phyloP scores from a whole-genome alignment of 2,113 vertebrate species.

The Microcebus murinus region DNA sequence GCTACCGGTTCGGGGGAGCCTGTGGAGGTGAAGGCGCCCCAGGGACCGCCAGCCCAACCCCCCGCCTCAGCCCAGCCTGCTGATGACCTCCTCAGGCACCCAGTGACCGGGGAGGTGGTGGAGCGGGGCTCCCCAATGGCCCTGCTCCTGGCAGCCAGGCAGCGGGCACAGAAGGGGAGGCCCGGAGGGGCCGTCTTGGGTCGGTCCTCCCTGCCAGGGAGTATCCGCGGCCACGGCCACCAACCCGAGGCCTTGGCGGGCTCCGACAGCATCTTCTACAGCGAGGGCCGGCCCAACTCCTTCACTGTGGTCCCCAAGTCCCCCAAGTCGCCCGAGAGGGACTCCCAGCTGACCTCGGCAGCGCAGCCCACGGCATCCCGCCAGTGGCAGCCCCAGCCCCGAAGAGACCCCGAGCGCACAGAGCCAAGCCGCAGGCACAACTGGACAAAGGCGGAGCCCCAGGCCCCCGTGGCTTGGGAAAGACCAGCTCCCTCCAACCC shows the following conservation, averaged over 20 bases:
- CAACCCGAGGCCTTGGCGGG: neutral
- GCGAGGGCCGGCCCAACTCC: slow-evolving; percentile 84
- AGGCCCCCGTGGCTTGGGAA: neutral
- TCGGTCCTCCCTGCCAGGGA: slow-evolving; percentile 68
- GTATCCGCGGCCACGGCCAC: slow-evolving; percentile 19
- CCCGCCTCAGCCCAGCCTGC: neutral
- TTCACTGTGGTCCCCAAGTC: slow-evolving; percentile 86
- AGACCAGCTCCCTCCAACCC: slow-evolving; percentile 9
- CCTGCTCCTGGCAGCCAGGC: slow-evolving; percentile 92
- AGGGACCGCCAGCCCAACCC: neutral
- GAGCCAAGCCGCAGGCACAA: neutral
- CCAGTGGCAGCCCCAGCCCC: neutral
- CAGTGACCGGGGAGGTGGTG: slow-evolving; percentile 82
- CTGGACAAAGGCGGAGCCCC: neutral
- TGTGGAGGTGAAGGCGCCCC: neutral
- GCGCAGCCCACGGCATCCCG: neutral
- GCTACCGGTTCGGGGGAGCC: neutral
- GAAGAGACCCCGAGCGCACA: neutral
- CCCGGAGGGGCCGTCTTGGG: neutral
- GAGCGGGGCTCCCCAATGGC: slow-evolving; percentile 91
- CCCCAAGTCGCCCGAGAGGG: slow-evolving; percentile 5
- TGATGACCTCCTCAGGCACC: slow-evolving; percentile 81
- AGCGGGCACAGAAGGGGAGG: slow-evolving; percentile 89
- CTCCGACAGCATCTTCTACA: slow-evolving; percentile 82
- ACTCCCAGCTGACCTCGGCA: neutral